A percentile compares a stretch with the other conserved stretches of the same genome.
Evolutionary conservation across 2,113 vertebrate species (phyloP).

Genomic region (Xenopus tropicalis): DNA sequence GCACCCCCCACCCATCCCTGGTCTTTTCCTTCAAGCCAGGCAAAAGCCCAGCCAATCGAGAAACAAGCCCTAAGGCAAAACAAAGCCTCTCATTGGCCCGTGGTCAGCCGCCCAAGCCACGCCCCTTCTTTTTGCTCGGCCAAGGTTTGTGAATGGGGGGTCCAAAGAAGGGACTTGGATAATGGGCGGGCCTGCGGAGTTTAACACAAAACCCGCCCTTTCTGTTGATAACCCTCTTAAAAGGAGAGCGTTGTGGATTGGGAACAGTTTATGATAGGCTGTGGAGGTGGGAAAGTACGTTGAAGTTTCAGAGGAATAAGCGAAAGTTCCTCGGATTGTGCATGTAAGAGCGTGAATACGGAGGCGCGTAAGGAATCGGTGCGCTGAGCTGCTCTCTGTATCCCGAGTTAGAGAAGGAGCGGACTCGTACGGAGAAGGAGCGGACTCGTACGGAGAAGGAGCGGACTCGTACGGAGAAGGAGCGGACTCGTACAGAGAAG

Average conservation of each 20-base stretch:
- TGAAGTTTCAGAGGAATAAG: too few species aligned
- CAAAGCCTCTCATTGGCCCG: conserved; percentile 55
- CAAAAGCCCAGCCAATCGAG: conserved; percentile 46
- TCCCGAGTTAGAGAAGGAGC: neutral
- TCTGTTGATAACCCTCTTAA: conserved; percentile 45
- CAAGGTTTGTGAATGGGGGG: conserved; percentile 63
- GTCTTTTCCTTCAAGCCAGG: too few species aligned
- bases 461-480: neutral
- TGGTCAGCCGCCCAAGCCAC: neutral
- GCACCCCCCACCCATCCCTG: conserved; percentile 11
- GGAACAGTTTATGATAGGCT: neutral
- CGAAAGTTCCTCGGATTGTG: too few species aligned
- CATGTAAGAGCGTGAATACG: neutral
- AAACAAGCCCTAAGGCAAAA: conserved; percentile 41
- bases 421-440: neutral
- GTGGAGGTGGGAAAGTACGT: neutral
- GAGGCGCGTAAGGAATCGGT: neutral
- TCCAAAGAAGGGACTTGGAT: conserved; percentile 5
- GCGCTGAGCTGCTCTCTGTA: neutral
- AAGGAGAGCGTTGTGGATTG: conserved; percentile 2
- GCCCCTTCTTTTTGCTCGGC: conserved; percentile 41
- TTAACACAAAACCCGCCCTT: conserved; percentile 29
- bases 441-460: neutral
- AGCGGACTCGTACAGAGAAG: neutral
- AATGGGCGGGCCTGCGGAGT: conserved; percentile 50